Conservation (phyloP, 2,888 invertebrate species). For the Teleiodes luculella region DNA sequence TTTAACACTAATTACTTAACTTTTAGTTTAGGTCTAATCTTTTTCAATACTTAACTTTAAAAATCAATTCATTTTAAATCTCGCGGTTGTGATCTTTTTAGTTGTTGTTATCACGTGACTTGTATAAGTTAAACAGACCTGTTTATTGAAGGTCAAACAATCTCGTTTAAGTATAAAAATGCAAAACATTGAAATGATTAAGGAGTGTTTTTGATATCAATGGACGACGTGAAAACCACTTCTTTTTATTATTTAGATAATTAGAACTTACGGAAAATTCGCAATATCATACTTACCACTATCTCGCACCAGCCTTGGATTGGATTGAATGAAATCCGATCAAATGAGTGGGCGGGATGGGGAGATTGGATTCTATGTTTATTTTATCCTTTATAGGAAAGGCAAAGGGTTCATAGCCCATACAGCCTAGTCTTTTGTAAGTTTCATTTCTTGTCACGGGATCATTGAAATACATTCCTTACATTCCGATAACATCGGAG, state of each 20-base stretch:
- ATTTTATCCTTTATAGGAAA: too few species aligned
- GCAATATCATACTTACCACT: conserved; percentile 41
- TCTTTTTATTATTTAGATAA: not conserved
- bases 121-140: conserved; percentile 27
- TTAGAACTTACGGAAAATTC: conserved; percentile 2
- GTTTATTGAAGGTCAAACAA: conserved; percentile 45
- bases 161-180: conserved; percentile 25
- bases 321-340: conserved; percentile 29
- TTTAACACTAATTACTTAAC: too few species aligned
- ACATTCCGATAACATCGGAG: too few species aligned
- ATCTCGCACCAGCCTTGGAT: conserved; percentile 26
- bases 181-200: not conserved
- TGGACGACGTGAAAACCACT: not conserved
- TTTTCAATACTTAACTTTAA: too few species aligned
- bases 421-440: too few species aligned
- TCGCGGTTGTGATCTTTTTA: not conserved
- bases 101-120: conserved; percentile 46
- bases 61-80: not conserved
- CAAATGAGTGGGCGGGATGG: too few species aligned
- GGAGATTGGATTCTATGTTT: too few species aligned
- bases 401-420: too few species aligned
- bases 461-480: too few species aligned
- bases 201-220: too few species aligned
- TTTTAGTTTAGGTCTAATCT: too few species aligned
- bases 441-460: too few species aligned